Base-by-base conservation (phyloP, 1,140 invertebrate species). In the Drosophila varians region DNA sequence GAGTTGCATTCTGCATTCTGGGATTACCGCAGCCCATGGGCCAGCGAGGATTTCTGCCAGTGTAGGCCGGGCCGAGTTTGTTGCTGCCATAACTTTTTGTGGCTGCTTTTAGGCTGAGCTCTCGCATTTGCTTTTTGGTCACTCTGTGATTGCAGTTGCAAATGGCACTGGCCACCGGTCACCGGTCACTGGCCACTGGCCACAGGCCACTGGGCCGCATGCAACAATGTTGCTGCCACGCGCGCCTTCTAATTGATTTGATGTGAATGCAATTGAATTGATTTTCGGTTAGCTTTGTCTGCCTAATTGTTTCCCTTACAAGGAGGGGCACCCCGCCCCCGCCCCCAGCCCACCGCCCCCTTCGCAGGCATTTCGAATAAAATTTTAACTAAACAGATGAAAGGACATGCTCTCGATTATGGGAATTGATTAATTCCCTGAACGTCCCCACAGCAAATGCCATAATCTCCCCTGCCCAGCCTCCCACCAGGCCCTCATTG, bases 261-360 rank as follows among this genome's bases (percentile, higher is more conserved):
- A 66, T 74, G 70, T 77, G 45, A 73, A 82, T 82, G 78, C 75
- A 54, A 68, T 76, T 74, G 73, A 74, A 77, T 80, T 80, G 82
- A 87, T 87, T 80, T 87, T 69, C 46, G 60, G 40, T 72, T 68
- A 23, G 40, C 76, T 53, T 70, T 70, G 57, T 70, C 55, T 45
- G 57, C 26, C 48, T 62, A 54, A 69, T 82, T 61, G 58, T 74
- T 66, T 47, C 58, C 40, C 47, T 64, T 54, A 53, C 31, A 52
- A 19, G 36, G 25, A 25, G 38, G 19, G 43, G 40, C 31, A n/a
- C n/a, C n/a, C n/a, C n/a, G n/a, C n/a, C n/a, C n/a, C n/a, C n/a
- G n/a, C n/a, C n/a, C n/a, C n/a, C n/a, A n/a, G n/a, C n/a, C n/a
- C n/a, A n/a, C n/a, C n/a, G n/a, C 26, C 26, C 31, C 26, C 51